These are phyloP conservation scores for Pterobdella sp. DNA, from an alignment of 2,888 invertebrate genomes.

Conservation along the genomic window DNA sequence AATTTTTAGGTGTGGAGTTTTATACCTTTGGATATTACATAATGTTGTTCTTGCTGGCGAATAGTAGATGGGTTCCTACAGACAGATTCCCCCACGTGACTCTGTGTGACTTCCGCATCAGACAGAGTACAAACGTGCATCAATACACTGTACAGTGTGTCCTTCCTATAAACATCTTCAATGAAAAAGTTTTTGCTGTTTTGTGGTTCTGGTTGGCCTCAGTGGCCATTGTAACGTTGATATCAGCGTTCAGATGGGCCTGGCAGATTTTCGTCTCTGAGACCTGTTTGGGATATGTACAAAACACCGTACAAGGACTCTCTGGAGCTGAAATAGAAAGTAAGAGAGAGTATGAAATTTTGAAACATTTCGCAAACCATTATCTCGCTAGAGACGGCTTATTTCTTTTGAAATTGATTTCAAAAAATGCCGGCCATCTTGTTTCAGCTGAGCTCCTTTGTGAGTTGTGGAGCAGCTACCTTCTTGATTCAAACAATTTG, in stretches of 20 bases:
- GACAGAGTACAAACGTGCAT: slow-evolving; percentile 51
- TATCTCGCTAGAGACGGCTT: slow-evolving; percentile 49
- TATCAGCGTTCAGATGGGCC: slow-evolving; percentile 52
- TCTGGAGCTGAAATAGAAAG: slow-evolving; percentile 25
- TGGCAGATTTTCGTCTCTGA: slow-evolving; percentile 29
- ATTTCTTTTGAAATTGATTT: slow-evolving; percentile 46
- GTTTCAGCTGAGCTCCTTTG: slow-evolving; percentile 44
- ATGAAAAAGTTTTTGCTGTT: slow-evolving; percentile 51
- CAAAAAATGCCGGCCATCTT: slow-evolving; percentile 48
- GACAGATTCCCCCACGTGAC: slow-evolving; percentile 50
- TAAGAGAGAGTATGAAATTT: slow-evolving; percentile 35
- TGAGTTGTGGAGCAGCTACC: slow-evolving; percentile 44
- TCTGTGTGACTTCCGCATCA: slow-evolving; percentile 51
- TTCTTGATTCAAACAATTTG: slow-evolving; percentile 34
- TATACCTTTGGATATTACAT: slow-evolving; percentile 53
- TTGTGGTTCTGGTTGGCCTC: slow-evolving; percentile 46
- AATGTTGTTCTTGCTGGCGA: slow-evolving; percentile 51
- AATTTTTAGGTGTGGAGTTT: slow-evolving; percentile 51
- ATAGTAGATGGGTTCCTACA: slow-evolving; percentile 43
- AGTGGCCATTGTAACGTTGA: slow-evolving; percentile 43
- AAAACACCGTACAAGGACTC: slow-evolving; percentile 27
- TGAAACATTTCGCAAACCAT: slow-evolving; percentile 44
- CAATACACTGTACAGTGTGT: slow-evolving; percentile 52
- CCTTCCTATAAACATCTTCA: slow-evolving; percentile 43
- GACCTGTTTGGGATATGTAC: slow-evolving; percentile 31